Conservation (phyloP, 1,140 invertebrate genomes). For the Drosophila oshimai region DNA sequence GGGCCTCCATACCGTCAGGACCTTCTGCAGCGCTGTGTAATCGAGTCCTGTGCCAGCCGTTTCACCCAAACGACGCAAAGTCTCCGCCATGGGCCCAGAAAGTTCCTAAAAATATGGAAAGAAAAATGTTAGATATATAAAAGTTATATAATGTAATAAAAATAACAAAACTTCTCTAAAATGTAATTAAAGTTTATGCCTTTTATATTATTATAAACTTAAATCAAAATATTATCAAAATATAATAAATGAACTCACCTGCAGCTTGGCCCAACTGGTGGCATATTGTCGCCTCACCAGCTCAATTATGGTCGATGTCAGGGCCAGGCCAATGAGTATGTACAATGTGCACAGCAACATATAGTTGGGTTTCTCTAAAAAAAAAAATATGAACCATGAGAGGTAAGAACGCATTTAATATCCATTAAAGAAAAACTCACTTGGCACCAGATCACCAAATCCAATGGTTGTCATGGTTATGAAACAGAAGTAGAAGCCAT, state of each 20-base stretch:
- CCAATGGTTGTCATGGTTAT: slow-evolving; percentile 98
- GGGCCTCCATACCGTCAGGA: slow-evolving; percentile 86
- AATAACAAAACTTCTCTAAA: not conserved
- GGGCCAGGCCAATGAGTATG: slow-evolving; percentile 95
- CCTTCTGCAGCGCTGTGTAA: slow-evolving; percentile 87
- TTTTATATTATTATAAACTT: too few relatives aligned
- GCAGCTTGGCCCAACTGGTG: slow-evolving; percentile 90
- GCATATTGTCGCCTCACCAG: slow-evolving; percentile 92
- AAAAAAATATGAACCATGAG: too few relatives aligned
- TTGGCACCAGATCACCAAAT: slow-evolving; percentile 95
- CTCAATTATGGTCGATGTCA: slow-evolving; percentile 97
- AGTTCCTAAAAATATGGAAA: slow-evolving; percentile 85
- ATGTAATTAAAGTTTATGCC: too few relatives aligned
- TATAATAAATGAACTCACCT: slow-evolving; percentile 44
- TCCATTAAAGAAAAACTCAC: slow-evolving; percentile 85
- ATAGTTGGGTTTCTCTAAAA: slow-evolving; percentile 91
- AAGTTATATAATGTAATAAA: too few relatives aligned
- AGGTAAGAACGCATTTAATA: not conserved
- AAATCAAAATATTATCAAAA: too few relatives aligned
- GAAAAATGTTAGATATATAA: not conserved
- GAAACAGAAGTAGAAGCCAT: slow-evolving; percentile 97
- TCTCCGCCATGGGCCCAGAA: slow-evolving; percentile 90
- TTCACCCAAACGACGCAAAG: slow-evolving; percentile 89
- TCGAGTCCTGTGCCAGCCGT: slow-evolving; percentile 86
- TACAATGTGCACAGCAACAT: slow-evolving; percentile 96